These are phyloP conservation scores for Acanthurus lineatus DNA, from an alignment of 2,797 vertebrate species.

Conservation along the genomic window DNA sequence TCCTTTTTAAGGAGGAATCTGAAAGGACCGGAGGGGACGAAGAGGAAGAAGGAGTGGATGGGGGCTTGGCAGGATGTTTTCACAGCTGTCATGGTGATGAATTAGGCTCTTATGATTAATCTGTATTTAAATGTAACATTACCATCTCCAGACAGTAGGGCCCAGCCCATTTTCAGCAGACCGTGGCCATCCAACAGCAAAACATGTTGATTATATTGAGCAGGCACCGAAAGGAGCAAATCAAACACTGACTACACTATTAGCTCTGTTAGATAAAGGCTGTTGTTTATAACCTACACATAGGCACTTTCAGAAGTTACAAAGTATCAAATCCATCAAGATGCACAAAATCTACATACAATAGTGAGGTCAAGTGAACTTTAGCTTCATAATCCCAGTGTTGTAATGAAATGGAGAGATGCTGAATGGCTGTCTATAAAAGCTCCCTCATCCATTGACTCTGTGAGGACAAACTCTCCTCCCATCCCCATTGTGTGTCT, in stretches of 20 bases:
- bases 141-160: slow-evolving; percentile 74
- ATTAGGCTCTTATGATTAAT: slow-evolving; percentile 83
- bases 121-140: slow-evolving; percentile 84
- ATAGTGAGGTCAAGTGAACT: slow-evolving; percentile 20
- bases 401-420: slow-evolving; percentile 52
- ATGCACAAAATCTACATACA: background rate
- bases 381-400: slow-evolving; percentile 45
- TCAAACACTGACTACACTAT: slow-evolving; percentile 43
- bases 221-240: slow-evolving; percentile 42
- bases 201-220: slow-evolving; percentile 77
- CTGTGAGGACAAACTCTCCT: slow-evolving; percentile 66
- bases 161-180: slow-evolving; percentile 72
- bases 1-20: slow-evolving; percentile 63
- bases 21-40: slow-evolving; percentile 79
- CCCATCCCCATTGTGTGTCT: slow-evolving; percentile 72
- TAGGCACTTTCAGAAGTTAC: slow-evolving; percentile 12
- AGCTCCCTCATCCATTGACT: slow-evolving; percentile 62
- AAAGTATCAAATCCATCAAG: slow-evolving; percentile 15
- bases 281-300: slow-evolving; percentile 19
- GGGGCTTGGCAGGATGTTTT: slow-evolving; percentile 81
- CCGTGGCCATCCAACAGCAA: slow-evolving; percentile 63
- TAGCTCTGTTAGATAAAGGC: slow-evolving; percentile 30
- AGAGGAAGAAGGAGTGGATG: slow-evolving; percentile 76
- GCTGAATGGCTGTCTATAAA: slow-evolving; percentile 64
- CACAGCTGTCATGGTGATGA: slow-evolving; percentile 84